Base-by-base conservation (phyloP, 1,140 invertebrate genomes). In the Lepidostoma basale region DNA sequence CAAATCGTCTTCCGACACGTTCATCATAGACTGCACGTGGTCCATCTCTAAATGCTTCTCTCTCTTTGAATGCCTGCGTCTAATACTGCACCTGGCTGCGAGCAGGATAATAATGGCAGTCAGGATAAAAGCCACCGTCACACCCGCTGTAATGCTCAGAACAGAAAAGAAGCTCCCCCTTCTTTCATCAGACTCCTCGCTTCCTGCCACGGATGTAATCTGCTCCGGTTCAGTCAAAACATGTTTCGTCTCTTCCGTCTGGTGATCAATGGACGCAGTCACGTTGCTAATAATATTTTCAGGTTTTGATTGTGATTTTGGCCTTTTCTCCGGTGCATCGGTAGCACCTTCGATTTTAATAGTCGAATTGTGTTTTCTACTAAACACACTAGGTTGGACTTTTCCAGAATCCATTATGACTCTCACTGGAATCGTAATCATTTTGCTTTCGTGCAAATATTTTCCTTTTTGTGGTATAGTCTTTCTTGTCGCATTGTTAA, bases 211-310 rank as follows among this genome's bases (percentile, higher is more conserved):
- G 12, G 81, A 80, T n/a, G 82, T 84, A 40, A 83, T 83, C 70
- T 84, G 82, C 71, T 84, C 82, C 25, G 82, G 82, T 69, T 84
- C 82, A 78, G 82, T 83, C 73, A 83, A 81, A 77, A 84, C 81
- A 28, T 70, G 65, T 23, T 66, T 68, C 3, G 62, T 66, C 26
- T 73, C 71, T 67, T 73, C 71, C 8, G 67, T 73, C 30, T 62
- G 67, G 14, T 69, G 44, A 23, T 72, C 70, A 3, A 42, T 65
- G 18, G 54, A 58, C 6, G 42, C 20, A 20, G 66, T 66, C 10
- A 62, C 28, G 44, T 70, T 70, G 25, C 58, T 42, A 25, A 62
- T 45, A 16, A 14, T 25, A 25, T n/a, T 33, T n/a, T 23, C 25
- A 22, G 54, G 3, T 33, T 23, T 47, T 36, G 9, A 10, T 47